Percentiles rank a stretch among this genome's conserved stretches.
These are phyloP conservation scores for Nesospiza acunhae DNA, from an alignment of 2,113 vertebrate genomes.

Conservation along the genomic window DNA sequence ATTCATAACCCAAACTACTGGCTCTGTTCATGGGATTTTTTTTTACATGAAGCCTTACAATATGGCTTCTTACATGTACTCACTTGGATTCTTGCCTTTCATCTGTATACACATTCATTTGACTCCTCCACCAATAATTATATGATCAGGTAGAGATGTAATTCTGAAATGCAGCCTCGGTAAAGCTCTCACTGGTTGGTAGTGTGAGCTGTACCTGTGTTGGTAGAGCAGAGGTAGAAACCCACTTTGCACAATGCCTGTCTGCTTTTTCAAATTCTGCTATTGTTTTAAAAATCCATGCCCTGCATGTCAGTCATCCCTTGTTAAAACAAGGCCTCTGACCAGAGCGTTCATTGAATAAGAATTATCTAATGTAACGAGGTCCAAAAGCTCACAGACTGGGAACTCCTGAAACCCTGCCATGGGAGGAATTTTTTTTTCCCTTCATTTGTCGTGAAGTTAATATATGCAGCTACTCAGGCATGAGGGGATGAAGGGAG, in stretches of 20 bases:
- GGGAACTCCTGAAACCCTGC: background rate
- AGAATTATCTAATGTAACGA: slow-evolving; percentile 30
- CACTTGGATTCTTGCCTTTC: background rate
- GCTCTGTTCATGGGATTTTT: background rate
- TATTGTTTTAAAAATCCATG: background rate
- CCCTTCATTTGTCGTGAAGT: background rate
- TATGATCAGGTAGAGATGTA: rapidly evolving
- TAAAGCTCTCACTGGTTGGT: background rate
- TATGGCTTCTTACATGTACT: background rate
- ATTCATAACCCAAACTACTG: background rate
- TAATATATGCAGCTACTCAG: background rate
- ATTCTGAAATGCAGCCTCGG: background rate
- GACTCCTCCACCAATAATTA: background rate
- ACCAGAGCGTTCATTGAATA: slow-evolving; percentile 6
- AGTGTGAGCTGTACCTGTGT: rapidly evolving
- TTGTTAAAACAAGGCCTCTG: background rate
- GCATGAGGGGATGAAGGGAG: background rate
- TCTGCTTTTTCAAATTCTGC: background rate
- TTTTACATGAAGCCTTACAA: background rate
- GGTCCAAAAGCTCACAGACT: slow-evolving; percentile 62
- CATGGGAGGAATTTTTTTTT: background rate
- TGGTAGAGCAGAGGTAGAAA: background rate
- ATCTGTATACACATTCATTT: background rate
- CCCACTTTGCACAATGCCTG: background rate
- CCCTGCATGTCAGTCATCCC: background rate